Percentiles rank a stretch among this genome's conserved stretches.
phyloP scores from a whole-genome alignment of 2,113 vertebrate genomes.

The Mormoops blainvillei region DNA sequence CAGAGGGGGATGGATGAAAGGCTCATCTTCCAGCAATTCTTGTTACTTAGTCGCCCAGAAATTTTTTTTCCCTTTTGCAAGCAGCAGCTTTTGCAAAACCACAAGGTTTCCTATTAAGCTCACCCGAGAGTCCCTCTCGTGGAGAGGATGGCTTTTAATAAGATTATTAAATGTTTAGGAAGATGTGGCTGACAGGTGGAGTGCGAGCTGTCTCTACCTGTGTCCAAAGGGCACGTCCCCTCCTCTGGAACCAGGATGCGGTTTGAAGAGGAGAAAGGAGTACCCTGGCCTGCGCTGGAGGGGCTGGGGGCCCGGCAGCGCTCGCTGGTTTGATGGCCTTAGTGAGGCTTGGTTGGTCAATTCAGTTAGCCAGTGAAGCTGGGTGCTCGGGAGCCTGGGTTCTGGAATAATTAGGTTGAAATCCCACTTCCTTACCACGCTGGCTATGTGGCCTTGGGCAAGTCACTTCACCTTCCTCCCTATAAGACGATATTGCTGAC shows the following conservation, averaged over 20 bases:
- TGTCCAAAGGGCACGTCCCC: background rate
- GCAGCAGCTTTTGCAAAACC: constrained; percentile 21
- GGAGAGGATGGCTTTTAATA: constrained; percentile 48
- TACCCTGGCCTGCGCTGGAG: background rate
- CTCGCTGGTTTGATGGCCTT: background rate
- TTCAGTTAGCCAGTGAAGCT: background rate
- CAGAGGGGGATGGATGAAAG: constrained; percentile 32
- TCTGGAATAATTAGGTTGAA: background rate
- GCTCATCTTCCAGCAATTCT: constrained; percentile 15
- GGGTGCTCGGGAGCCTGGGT: background rate
- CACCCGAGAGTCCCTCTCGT: constrained; percentile 19
- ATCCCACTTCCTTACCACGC: background rate
- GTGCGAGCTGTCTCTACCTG: background rate
- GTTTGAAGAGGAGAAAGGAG: background rate
- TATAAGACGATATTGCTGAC: background rate
- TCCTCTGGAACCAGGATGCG: background rate
- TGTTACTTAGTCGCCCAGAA: constrained; percentile 53
- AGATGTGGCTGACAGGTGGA: background rate
- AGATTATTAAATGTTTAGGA: background rate
- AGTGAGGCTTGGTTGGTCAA: background rate
- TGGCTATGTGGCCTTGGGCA: background rate
- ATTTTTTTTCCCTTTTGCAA: constrained; percentile 16
- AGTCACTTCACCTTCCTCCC: background rate
- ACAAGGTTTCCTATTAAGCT: constrained; percentile 41
- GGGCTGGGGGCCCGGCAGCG: fast-evolving